Evolutionary conservation across 2,113 vertebrate species (phyloP), one percentile per base, ranked within the genome.

Genomic region (Lamprotornis superbus): DNA sequence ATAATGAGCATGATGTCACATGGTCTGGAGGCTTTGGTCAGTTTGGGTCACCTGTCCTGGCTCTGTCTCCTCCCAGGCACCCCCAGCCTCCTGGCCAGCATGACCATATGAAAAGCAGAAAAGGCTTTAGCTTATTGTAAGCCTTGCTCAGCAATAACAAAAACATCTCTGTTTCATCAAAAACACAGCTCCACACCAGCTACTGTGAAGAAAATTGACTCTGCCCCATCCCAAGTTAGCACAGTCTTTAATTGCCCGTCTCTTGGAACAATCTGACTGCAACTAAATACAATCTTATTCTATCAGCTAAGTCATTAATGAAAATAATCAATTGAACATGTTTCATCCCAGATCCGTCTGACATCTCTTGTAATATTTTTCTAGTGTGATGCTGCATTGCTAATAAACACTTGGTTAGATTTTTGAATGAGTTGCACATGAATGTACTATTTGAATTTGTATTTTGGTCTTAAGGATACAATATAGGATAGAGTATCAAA

Each of bases 81-180:
- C 40, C 23, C 18, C 69, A 40, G 28, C 9, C 28, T 22, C 11
- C 23, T 33, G 4, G 3, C n/a, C 59, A 23, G 3, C 4, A 3
- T 6, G 28, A 49, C 39, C 2, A 0, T 5, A 9, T 0, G 2
- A 7, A 28, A 49, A 49, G 10, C 60, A 85, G 42, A 23, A 2
- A 57, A 49, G 10, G 7, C 60, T 25, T 42, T 25, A 42, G 52
- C 12, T 65, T n/a, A 5, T 21, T 21, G 30, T 22, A 17, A 50
- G 31, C 10, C 4, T 20, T 35, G 52, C 35, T 67, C 71, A 42
- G 13, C 17, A 68, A 44, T 12, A 50, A 35, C 12, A 57, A 42
- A 76, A 85, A 31, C 8, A 9, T n/a, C 7, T 49, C 42, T 49
- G 9, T 23, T 3, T 14, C 25, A 25, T 6, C 60, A 49, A 25